Evolutionary conservation across 2,888 invertebrate genomes (phyloP).

Genomic region (Odontocolon sp.): DNA sequence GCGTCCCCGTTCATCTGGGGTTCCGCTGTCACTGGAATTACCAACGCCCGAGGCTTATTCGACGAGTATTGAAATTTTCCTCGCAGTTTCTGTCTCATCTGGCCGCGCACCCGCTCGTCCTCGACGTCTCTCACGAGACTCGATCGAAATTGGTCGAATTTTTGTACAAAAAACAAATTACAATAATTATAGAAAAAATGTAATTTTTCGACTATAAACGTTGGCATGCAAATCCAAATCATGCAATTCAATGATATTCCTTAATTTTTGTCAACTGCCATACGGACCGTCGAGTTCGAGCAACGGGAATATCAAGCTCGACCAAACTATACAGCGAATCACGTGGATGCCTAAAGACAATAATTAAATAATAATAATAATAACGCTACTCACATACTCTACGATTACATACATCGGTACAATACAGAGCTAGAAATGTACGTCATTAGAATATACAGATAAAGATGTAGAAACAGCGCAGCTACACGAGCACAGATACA

Average conservation of each 20-base stretch:
- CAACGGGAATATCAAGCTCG: slow-evolving; percentile 39
- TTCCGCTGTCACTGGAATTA: slow-evolving; percentile 79
- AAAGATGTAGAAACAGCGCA: slow-evolving; percentile 40
- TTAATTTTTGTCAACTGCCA: slow-evolving; percentile 9
- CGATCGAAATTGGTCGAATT: background rate
- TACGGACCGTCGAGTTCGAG: slow-evolving; percentile 62
- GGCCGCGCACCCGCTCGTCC: slow-evolving; percentile 55
- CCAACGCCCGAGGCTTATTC: slow-evolving; percentile 69
- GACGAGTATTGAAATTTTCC: slow-evolving; percentile 55
- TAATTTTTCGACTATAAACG: background rate
- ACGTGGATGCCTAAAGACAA: slow-evolving; percentile 15
- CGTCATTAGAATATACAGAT: slow-evolving; percentile 3
- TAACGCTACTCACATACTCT: slow-evolving; percentile 17
- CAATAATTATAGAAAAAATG: background rate
- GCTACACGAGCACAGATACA: slow-evolving; percentile 54
- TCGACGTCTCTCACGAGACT: slow-evolving; percentile 59
- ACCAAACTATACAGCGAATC: slow-evolving; percentile 38
- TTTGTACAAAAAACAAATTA: background rate
- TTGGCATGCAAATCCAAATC: slow-evolving; percentile 57
- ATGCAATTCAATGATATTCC: slow-evolving; percentile 50
- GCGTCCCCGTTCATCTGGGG: slow-evolving; percentile 77
- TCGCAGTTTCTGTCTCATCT: slow-evolving; percentile 32
- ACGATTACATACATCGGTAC: slow-evolving; percentile 16
- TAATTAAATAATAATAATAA: background rate
- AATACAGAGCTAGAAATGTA: background rate